phyloP scores from a whole-genome alignment of 2,888 invertebrate genomes.

The Autographa pulchrina region DNA sequence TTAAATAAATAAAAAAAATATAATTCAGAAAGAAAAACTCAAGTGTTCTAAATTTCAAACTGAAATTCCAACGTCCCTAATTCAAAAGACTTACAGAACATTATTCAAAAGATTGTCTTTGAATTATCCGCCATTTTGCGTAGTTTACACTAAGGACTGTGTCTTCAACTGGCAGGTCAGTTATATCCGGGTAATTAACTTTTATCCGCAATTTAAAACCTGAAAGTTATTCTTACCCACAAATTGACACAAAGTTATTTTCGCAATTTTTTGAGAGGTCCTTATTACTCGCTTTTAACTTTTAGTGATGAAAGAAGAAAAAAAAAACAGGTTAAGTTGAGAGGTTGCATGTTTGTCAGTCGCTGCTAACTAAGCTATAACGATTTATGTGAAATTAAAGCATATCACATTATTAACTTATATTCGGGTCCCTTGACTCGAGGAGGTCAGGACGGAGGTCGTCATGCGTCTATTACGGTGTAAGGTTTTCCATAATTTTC shows the following conservation, averaged over 20 bases:
- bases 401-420: no score
- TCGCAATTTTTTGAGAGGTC: background rate
- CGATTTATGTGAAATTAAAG: no score
- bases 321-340: background rate
- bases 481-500: no score
- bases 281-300: background rate
- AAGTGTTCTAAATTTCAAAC: background rate
- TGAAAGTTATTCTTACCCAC: conserved; percentile 27
- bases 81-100: background rate
- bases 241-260: conserved; percentile 25
- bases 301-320: background rate
- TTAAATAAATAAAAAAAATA: no score
- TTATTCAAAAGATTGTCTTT: background rate
- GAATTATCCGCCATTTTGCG: background rate
- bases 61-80: background rate
- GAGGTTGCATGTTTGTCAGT: no score
- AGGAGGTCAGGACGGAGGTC: no score
- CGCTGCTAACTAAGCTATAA: no score
- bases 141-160: conserved; percentile 6
- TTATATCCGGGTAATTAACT: conserved; percentile 33
- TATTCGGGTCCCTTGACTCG: no score
- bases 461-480: no score
- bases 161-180: conserved; percentile 7
- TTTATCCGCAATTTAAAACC: conserved; percentile 20
- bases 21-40: no score